Percentiles rank a stretch among this genome's conserved stretches.
These are phyloP conservation scores for Sceliomorpha sp. DNA, from an alignment of 2,888 invertebrate genomes.

Conservation along the genomic window DNA sequence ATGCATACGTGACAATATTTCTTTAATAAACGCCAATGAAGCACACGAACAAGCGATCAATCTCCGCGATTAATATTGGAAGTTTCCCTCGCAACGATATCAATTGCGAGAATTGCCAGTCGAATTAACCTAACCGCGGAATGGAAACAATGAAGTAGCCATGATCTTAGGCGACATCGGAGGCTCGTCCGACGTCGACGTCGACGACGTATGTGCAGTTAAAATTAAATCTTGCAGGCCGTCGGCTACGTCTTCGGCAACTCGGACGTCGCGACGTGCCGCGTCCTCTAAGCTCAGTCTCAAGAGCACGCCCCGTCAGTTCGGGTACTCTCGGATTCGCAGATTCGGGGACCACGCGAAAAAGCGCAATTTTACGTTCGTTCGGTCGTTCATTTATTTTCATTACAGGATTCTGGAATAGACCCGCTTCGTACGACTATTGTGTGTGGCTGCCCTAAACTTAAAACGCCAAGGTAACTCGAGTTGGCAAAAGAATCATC, in stretches of 20 bases:
- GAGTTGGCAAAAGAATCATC: too few species aligned
- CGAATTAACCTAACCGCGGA: conserved; percentile 20
- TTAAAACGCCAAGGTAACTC: too few species aligned
- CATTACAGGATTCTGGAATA: too few species aligned
- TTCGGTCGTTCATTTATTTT: too few species aligned
- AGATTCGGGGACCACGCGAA: too few species aligned
- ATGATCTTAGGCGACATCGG: conserved; percentile 53
- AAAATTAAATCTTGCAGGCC: conserved; percentile 78
- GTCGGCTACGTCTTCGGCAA: conserved; percentile 63
- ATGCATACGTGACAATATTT: too few species aligned
- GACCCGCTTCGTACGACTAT: too few species aligned
- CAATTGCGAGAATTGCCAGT: conserved; percentile 41
- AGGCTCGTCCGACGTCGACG: conserved; percentile 69
- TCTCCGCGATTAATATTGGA: not conserved
- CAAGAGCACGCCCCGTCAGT: conserved; percentile 76
- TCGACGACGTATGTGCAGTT: conserved; percentile 65
- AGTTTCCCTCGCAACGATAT: conserved; percentile 19
- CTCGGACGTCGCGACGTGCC: conserved; percentile 66
- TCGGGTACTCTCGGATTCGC: conserved; percentile 65
- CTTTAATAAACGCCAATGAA: too few species aligned
- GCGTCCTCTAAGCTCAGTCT: conserved; percentile 80
- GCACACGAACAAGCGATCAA: too few species aligned
- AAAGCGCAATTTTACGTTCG: not conserved
- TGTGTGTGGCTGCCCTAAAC: too few species aligned
- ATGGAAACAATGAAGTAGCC: conserved; percentile 15